Evolutionary conservation across 2,888 invertebrate species (phyloP).

Genomic region (Ellobium chinense): DNA sequence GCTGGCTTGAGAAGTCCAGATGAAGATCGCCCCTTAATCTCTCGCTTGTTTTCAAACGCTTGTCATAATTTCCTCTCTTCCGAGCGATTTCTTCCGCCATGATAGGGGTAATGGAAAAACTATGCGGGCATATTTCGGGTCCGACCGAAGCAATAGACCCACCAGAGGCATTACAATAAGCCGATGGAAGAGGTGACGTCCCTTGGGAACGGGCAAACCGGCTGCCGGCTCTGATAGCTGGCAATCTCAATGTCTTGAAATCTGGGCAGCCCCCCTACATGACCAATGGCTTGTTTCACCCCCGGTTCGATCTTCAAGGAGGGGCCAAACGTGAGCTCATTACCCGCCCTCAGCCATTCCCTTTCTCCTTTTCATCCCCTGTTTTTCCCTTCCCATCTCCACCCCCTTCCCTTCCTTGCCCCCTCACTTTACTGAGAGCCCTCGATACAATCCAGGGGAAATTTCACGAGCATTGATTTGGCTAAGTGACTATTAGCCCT

Average conservation of each 20-base stretch:
- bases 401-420: conserved; percentile 24
- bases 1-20: conserved; percentile 10
- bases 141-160: conserved; percentile 38
- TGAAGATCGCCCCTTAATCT: conserved; percentile 35
- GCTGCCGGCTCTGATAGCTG: conserved; percentile 10
- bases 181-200: conserved; percentile 20
- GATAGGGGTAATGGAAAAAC: conserved; percentile 50
- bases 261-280: conserved; percentile 27
- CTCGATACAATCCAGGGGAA: conserved; percentile 44
- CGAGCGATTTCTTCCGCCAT: conserved; percentile 46
- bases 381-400: conserved; percentile 20
- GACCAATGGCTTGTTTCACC: conserved; percentile 31
- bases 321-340: conserved; percentile 5
- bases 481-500: conserved; percentile 58
- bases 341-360: not conserved
- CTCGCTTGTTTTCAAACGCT: conserved; percentile 35
- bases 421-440: conserved; percentile 22
- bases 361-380: not conserved
- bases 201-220: conserved; percentile 13
- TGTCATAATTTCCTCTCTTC: conserved; percentile 51
- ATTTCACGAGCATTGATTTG: conserved; percentile 56
- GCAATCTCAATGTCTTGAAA: not conserved
- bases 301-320: conserved; percentile 3
- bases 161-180: conserved; percentile 27
- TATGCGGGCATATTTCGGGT: conserved; percentile 48